These are phyloP conservation scores for Chrysogorgia sp. DNA, from an alignment of 92 coral and sea anemone genomes.

Conservation along the genomic window DNA sequence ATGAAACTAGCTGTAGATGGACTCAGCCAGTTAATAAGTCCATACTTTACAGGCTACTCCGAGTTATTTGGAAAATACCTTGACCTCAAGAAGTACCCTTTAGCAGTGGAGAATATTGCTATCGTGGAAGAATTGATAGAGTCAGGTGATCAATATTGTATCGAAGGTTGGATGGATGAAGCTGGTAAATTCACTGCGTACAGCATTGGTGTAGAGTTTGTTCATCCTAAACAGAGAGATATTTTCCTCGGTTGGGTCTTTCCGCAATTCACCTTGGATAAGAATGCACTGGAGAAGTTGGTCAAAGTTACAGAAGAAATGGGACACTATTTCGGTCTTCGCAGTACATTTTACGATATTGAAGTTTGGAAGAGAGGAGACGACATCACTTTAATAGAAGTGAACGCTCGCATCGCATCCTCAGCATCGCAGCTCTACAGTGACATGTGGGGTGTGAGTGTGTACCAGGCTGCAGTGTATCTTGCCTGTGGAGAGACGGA, in stretches of 20 bases:
- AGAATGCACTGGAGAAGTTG: background rate
- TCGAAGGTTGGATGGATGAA: constrained; percentile 30
- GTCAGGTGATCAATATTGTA: background rate
- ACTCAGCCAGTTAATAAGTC: constrained; percentile 3
- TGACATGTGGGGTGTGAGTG: constrained; percentile 23
- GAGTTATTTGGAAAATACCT: constrained; percentile 9
- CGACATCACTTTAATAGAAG: constrained; percentile 12
- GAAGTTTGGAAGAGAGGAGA: constrained; percentile 16
- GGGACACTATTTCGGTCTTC: background rate
- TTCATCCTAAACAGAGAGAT: background rate
- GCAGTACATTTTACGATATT: background rate
- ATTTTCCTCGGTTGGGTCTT: background rate
- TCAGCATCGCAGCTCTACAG: background rate
- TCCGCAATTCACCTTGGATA: constrained; percentile 19
- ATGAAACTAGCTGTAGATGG: constrained; percentile 3
- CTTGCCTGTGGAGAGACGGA: constrained; percentile 26
- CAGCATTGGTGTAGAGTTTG: background rate
- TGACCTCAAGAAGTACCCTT: constrained; percentile 17
- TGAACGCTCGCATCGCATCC: background rate
- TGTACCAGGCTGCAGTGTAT: constrained; percentile 19
- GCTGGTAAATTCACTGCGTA: constrained; percentile 10
- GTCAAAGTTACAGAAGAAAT: background rate
- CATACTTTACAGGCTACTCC: constrained; percentile 15
- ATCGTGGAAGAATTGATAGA: constrained; percentile 21
- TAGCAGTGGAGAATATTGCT: constrained; percentile 27